phyloP scores from a whole-genome alignment of 2,888 invertebrate species.

The Chrysolina haemoptera region DNA sequence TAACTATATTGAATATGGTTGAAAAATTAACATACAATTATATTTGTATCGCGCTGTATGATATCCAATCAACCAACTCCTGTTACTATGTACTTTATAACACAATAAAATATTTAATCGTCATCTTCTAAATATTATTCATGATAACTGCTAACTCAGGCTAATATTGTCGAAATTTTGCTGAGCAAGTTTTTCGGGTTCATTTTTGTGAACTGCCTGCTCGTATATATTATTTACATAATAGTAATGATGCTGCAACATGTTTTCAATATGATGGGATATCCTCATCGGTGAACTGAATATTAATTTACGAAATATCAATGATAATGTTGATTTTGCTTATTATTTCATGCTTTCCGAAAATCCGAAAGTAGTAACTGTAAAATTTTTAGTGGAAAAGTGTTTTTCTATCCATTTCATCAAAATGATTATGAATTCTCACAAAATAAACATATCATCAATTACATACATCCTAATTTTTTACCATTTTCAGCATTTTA shows the following conservation, averaged over 20 bases:
- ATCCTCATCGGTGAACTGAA: neutral
- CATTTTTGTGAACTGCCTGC: slow-evolving; percentile 5
- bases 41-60: neutral
- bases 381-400: too few relatives aligned
- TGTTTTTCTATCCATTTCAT: too few relatives aligned
- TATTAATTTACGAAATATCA: neutral
- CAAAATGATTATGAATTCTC: too few relatives aligned
- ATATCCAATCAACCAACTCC: neutral
- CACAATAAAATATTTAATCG: neutral
- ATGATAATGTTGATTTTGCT: neutral
- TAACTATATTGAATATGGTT: too few relatives aligned
- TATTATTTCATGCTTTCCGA: neutral
- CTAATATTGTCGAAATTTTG: slow-evolving; percentile 23
- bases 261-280: neutral
- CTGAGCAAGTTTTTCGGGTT: slow-evolving; percentile 18
- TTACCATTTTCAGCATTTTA: too few relatives aligned
- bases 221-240: slow-evolving; percentile 2
- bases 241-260: slow-evolving; percentile 8
- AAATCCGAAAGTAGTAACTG: too few relatives aligned
- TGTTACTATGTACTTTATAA: slow-evolving; percentile 21
- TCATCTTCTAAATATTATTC: slow-evolving; percentile 15
- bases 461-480: too few relatives aligned
- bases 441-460: too few relatives aligned
- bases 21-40: too few relatives aligned
- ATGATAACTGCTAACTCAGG: slow-evolving; percentile 14